Percentiles rank a stretch among this genome's conserved stretches.
Evolutionary conservation across 2,113 vertebrate species (phyloP).

Genomic region (Synodontis membranacea): DNA sequence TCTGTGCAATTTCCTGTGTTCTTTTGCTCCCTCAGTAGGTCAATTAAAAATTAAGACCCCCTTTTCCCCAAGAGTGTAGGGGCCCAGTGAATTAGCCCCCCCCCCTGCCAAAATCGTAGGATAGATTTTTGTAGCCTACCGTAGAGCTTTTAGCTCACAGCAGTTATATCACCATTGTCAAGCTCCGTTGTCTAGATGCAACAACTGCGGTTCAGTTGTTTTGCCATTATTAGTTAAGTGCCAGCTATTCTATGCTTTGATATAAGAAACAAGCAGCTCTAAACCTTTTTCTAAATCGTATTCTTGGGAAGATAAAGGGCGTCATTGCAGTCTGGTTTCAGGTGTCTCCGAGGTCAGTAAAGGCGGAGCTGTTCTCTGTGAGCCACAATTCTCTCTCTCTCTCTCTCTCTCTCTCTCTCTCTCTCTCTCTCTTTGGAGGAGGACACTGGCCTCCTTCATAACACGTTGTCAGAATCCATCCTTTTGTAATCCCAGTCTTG

Average conservation of each 20-base stretch:
- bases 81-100: not conserved
- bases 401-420: not conserved
- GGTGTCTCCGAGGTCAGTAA: slow-evolving; percentile 56
- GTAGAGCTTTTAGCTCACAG: not conserved
- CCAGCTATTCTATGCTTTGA: not conserved
- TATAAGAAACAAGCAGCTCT: slow-evolving; percentile 54
- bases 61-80: not conserved
- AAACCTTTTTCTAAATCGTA: slow-evolving; percentile 45
- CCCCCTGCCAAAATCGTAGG: not conserved
- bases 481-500: slow-evolving; percentile 32
- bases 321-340: slow-evolving; percentile 61
- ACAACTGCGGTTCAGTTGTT: not conserved
- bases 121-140: not conserved
- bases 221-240: not conserved
- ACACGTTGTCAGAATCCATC: slow-evolving; percentile 40
- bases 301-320: slow-evolving; percentile 60
- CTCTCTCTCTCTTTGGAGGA: not conserved
- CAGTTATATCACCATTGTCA: not conserved
- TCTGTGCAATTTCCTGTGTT: too few species aligned
- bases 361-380: slow-evolving; percentile 36
- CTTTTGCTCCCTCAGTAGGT: not conserved
- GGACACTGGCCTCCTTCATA: slow-evolving; percentile 50
- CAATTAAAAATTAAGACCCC: not conserved
- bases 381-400: slow-evolving; percentile 30
- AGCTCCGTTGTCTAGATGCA: not conserved